Evolutionary conservation across 2,888 invertebrate genomes (phyloP), one percentile per base, ranked within the genome.

Genomic region (Meandrusa payeni): DNA sequence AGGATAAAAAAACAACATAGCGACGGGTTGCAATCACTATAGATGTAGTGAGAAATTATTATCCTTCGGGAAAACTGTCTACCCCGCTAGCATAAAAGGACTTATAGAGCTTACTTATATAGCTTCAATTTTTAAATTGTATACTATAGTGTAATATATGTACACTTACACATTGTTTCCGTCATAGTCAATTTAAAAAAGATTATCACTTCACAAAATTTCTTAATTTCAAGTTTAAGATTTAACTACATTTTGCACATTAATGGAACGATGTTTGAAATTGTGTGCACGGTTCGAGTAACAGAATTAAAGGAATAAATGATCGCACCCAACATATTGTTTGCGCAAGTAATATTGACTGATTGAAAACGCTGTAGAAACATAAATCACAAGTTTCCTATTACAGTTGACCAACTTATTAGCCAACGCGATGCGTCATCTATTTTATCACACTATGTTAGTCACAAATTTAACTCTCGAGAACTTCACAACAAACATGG

Each of bases 351-450:
- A 51, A 50, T 46, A 50, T 51, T 44, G 47, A n/a, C 28, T 42
- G 47, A 66, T 65, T 22, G 27, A 32, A 22, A 38, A 22, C 22
- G 55, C 52, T 63, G 51, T 56, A 54, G 59, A 66, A 59, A 64
- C 59, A 67, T 79, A 79, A 80, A 67, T 80, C 80, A 80, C 52
- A 48, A 54, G 64, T 69, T 60, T 77, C 71, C 63, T 72, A 70
- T 73, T 77, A 70, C 72, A 61, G 56, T 69, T 77, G 74, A 74
- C 75, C 78, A 75, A 73, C 59, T 62, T 65, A 62, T 74, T 70
- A 61, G 63, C 67, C 57, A 70, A 70, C 59, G 57, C 55, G 61
- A 68, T 78, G 78, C 67, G 76, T 77, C 79, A 78, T 55, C 26
- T 59, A 58, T 67, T 68, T 56, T 60, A 64, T 65, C 67, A 62